Percentiles rank a stretch among this genome's conserved stretches.
These are phyloP conservation scores for Triplophysa rosa DNA, from an alignment of 2,113 vertebrate species.

Conservation along the genomic window DNA sequence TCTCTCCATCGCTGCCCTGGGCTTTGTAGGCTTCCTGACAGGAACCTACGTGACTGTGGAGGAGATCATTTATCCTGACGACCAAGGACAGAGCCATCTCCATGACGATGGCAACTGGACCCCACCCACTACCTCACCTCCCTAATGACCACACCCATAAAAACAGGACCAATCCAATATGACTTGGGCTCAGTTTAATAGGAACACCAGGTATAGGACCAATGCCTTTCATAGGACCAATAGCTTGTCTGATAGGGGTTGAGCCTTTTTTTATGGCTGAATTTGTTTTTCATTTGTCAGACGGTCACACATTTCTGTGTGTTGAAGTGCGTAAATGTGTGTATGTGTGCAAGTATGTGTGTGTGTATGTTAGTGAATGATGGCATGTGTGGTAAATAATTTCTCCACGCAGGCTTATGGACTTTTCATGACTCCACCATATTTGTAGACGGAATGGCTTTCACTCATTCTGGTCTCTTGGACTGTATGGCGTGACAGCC, in stretches of 20 bases:
- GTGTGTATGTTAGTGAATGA: conserved; percentile 16
- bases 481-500: background rate
- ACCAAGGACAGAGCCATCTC: conserved; percentile 45
- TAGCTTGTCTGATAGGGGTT: background rate
- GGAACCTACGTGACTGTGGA: conserved; percentile 83
- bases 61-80: conserved; percentile 79
- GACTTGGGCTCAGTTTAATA: background rate
- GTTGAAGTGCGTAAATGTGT: background rate
- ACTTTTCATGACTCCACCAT: conserved; percentile 17
- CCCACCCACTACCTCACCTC: conserved; percentile 26
- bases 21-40: conserved; percentile 81
- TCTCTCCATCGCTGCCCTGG: conserved; percentile 76
- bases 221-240: background rate
- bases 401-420: background rate
- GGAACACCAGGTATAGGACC: background rate
- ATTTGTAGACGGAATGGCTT: background rate
- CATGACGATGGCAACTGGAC: conserved; percentile 30
- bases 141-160: conserved; percentile 25
- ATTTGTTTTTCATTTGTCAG: conserved; percentile 22
- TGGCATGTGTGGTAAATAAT: conserved; percentile 16
- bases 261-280: conserved; percentile 1
- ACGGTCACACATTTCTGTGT: conserved; percentile 28
- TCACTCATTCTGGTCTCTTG: background rate
- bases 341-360: too few species aligned
- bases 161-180: background rate